Evolutionary conservation across 2,888 invertebrate genomes (phyloP).

Genomic region (Adelognathus sp.): DNA sequence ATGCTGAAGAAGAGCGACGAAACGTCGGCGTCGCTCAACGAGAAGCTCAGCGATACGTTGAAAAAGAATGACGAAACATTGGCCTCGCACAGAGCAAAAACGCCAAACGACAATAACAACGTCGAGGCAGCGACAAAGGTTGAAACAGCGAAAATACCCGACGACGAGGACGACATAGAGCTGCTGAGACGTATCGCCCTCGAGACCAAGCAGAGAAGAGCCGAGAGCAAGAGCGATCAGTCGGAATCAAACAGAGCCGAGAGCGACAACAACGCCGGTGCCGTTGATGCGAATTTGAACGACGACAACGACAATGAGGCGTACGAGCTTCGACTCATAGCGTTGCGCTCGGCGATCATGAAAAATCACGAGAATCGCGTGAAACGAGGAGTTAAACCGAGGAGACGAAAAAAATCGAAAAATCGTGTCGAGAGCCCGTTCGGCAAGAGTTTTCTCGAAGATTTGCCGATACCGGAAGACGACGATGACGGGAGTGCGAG

Average conservation of each 20-base stretch:
- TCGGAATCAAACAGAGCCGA: conserved; percentile 13
- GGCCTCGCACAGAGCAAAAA: not conserved
- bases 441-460: conserved; percentile 71
- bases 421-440: conserved; percentile 75
- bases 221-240: not conserved
- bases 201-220: conserved; percentile 73
- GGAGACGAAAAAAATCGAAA: conserved; percentile 10
- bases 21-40: not conserved
- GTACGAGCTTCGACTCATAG: conserved; percentile 85
- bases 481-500: conserved; percentile 56
- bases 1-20: conserved; percentile 66
- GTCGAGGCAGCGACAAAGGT: not conserved
- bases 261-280: conserved; percentile 41
- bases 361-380: conserved; percentile 85
- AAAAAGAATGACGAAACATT: conserved; percentile 52
- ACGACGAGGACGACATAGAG: conserved; percentile 73
- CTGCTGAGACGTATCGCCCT: conserved; percentile 73
- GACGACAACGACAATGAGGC: conserved; percentile 85
- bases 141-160: conserved; percentile 15
- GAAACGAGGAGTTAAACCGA: conserved; percentile 54
- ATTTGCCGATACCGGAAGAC: conserved; percentile 68
- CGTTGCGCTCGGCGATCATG: conserved; percentile 86
- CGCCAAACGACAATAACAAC: conserved; percentile 29
- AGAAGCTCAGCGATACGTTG: conserved; percentile 68
- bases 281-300: conserved; percentile 35